Base-by-base conservation (phyloP, 2,797 vertebrate genomes). In the Sus cebifrons region DNA sequence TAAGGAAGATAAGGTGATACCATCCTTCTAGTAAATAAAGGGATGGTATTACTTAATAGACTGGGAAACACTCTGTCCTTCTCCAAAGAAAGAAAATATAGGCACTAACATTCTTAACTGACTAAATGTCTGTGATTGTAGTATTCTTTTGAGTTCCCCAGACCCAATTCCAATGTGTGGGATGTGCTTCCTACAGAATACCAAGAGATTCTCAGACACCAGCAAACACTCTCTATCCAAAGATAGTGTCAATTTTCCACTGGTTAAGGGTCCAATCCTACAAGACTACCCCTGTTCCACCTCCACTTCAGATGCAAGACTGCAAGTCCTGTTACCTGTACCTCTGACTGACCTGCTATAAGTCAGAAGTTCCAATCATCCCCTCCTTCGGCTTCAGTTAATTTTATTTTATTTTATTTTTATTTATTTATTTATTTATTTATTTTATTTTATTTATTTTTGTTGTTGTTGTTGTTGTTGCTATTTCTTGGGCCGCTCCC, bases 1-100 rank as follows among this genome's bases (percentile, higher is more conserved):
- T 74, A 88, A 95, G 32, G 67, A 95, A 97, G 20, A 23, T 40
- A 79, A 90, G 17, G 52, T 52, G 84, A 90, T 64, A 70, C 60
- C 3, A 0, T 81, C 56, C 40, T 86, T 86, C 56, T 3, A 91
- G 27, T 65, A 86, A 89, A 73, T 18, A 36, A 90, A 94, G 83
- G 14, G 20, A 62, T 68, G 36, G 3, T 81, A 36, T 90, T 96
- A 56, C 5, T 86, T 81, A 20, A 81, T 25, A 67, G 40, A 81
- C 64, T 65, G 92, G 65, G 36, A 75, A 92, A 94, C 3, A 93
- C 23, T 56, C n/a, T 65, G 14, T 95, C 14, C 11, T 36, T 36
- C 36, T 90, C 13, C 79, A 92, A 82, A 95, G 40, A 73, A 92
- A 74, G 70, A 88, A 87, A 90, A 71, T 36, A 14, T 73, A 91